Base-by-base conservation (phyloP, 2,888 invertebrate species). In the Cryptocephalus primarius region DNA sequence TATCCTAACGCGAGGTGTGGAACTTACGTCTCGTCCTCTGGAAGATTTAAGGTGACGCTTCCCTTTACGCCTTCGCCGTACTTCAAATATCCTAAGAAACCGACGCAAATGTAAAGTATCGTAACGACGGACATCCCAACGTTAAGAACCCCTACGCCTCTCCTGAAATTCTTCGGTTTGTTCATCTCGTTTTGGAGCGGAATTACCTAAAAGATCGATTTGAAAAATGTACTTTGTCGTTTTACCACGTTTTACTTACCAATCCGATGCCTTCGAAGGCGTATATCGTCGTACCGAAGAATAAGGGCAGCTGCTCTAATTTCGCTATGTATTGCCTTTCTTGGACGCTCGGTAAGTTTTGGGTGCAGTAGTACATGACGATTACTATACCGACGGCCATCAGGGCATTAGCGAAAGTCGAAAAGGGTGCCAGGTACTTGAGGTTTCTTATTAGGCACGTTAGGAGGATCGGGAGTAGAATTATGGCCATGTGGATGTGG, bases 191-290 rank as follows among this genome's bases (percentile, higher is more conserved):
- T 92, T 71, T 94, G 89, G 57, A 97, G 69, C 0, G 96, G 96
- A 50, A 97, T 72, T n/a, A 95, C 85, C 89, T 91, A 64, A 33
- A 62, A 55, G 50, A 11, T 36, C 4, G 4, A 36, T 36, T 6
- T 6, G 6, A 4, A 38, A 38, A 4, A 11, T 6, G 12, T 36
- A 34, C 9, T 36, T 2, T 11, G 4, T 36, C 6, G 4, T 11
- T 36, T 36, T 36, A 6, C 2, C n/a, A 36, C 2, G 12, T 9
- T 6, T 22, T 44, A 51, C 77, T 78, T 66, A 86, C 89, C 75
- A 90, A 69, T 45, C 88, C 88, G 55, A 97, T 96, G 51, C 95
- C 97, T 74, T 97, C 97, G 64, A 96, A 97, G 4, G 96, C 89
- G 69, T 90, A 99, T 47, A 99, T 82, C 22, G 91, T 92, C 0